Conservation (phyloP, 2,888 invertebrate genomes). For the Stenoptilia bipunctidactyla region DNA sequence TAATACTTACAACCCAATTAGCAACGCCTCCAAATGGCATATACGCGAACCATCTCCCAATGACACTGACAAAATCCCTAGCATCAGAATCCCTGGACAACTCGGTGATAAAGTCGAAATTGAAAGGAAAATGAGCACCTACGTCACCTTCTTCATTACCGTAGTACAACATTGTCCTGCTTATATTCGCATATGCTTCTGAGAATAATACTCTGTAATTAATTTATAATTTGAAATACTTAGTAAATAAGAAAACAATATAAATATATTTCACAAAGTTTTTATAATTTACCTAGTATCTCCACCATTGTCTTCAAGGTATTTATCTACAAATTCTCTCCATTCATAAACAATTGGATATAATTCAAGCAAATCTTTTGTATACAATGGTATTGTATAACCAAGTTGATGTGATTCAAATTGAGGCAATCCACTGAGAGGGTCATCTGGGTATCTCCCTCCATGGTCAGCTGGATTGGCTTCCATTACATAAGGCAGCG, state of each 20-base stretch:
- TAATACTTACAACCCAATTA: slow-evolving; percentile 78
- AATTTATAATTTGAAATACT: slow-evolving; percentile 1
- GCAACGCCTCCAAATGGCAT: slow-evolving; percentile 71
- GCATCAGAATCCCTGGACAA: slow-evolving; percentile 55
- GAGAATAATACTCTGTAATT: slow-evolving; percentile 67
- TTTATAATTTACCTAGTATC: slow-evolving; percentile 54
- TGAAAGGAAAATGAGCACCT: slow-evolving; percentile 76
- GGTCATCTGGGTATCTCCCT: slow-evolving; percentile 58
- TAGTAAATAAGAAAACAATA: not conserved
- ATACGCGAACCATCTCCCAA: slow-evolving; percentile 70
- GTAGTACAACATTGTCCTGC: slow-evolving; percentile 73
- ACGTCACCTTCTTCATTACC: slow-evolving; percentile 45
- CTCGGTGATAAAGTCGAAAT: slow-evolving; percentile 72
- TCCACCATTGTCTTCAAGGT: slow-evolving; percentile 40
- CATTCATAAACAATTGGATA: slow-evolving; percentile 70
- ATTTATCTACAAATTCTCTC: slow-evolving; percentile 68
- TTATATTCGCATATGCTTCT: slow-evolving; percentile 71
- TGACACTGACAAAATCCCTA: slow-evolving; percentile 52
- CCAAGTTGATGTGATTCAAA: slow-evolving; percentile 60
- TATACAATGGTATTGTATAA: slow-evolving; percentile 73
- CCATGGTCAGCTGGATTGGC: slow-evolving; percentile 46
- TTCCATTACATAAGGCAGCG: slow-evolving; percentile 72
- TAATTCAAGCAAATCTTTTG: slow-evolving; percentile 71
- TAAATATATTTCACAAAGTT: no score
- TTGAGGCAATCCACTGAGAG: slow-evolving; percentile 9